Percentiles rank a stretch among this genome's conserved stretches.
phyloP scores from a whole-genome alignment of 2,113 vertebrate species.

The Gnathonemus longibarbis region DNA sequence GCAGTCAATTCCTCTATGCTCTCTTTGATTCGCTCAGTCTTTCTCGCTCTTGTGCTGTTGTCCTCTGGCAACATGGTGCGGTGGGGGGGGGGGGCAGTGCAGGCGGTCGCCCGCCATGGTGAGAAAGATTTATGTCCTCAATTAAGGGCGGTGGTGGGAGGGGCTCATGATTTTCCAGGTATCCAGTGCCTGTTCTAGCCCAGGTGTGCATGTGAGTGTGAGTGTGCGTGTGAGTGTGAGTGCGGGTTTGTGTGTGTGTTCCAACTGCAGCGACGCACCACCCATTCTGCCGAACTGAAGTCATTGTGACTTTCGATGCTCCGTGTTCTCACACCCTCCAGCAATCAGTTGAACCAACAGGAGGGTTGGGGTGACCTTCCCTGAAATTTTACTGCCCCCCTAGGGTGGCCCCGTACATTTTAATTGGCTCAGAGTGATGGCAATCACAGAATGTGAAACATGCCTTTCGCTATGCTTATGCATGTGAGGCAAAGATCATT shows the following conservation, averaged over 20 bases:
- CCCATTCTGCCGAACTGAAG: background rate
- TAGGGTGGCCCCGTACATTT: background rate
- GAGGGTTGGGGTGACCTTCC: background rate
- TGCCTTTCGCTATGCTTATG: background rate
- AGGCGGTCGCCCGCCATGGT: background rate
- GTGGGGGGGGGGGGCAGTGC: background rate
- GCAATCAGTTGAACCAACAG: background rate
- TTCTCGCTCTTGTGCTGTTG: background rate
- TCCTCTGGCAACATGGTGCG: background rate
- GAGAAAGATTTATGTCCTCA: slow-evolving; percentile 26
- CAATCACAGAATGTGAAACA: background rate
- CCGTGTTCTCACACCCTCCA: background rate
- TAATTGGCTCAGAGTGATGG: background rate
- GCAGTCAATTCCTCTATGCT: background rate
- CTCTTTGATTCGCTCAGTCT: background rate
- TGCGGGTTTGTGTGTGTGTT: background rate
- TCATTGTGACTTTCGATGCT: background rate
- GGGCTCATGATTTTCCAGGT: background rate
- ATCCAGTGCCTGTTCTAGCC: background rate
- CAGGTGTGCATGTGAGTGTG: background rate
- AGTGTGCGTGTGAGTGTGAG: background rate
- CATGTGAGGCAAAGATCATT: background rate
- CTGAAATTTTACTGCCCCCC: background rate
- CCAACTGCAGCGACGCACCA: background rate
- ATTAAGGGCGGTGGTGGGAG: slow-evolving; percentile 20